phyloP scores from a whole-genome alignment of 2,797 vertebrate genomes.

The Serranus cabrilla region DNA sequence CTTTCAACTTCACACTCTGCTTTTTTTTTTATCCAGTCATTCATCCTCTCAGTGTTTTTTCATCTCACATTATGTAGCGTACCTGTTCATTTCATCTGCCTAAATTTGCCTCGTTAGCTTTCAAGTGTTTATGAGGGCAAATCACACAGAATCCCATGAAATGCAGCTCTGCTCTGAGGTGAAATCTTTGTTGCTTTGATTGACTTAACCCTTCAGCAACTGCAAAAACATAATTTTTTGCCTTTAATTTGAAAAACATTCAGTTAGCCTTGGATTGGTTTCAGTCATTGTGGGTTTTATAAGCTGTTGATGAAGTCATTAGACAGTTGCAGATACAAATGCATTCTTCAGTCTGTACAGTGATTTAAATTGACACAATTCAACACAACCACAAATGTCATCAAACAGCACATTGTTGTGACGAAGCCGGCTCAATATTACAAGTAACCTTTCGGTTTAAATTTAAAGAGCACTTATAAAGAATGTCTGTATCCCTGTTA shows the following conservation, averaged over 20 bases:
- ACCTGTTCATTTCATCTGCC: slow-evolving; percentile 28
- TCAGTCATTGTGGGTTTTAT: background rate
- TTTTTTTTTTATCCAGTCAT: background rate
- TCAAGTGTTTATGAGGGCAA: slow-evolving; percentile 24
- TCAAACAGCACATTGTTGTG: background rate
- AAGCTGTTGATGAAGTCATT: background rate
- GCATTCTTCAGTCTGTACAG: background rate
- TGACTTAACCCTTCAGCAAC: slow-evolving; percentile 21
- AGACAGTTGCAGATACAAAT: background rate
- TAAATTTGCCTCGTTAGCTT: slow-evolving; percentile 27
- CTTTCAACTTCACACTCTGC: background rate
- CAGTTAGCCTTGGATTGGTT: slow-evolving; percentile 16
- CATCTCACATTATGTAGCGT: background rate
- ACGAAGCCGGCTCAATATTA: background rate
- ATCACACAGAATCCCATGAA: slow-evolving; percentile 25
- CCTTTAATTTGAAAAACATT: slow-evolving; percentile 6
- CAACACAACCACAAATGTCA: background rate
- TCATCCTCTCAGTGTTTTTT: background rate
- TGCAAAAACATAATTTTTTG: background rate
- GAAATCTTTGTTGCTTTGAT: slow-evolving; percentile 15
- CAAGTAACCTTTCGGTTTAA: slow-evolving; percentile 5
- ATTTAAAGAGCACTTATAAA: background rate
- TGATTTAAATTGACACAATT: background rate
- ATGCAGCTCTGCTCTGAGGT: background rate
- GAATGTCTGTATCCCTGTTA: background rate